Evolutionary conservation across 2,888 invertebrate species (phyloP).

Genomic region (Ochropleura leucogaster): DNA sequence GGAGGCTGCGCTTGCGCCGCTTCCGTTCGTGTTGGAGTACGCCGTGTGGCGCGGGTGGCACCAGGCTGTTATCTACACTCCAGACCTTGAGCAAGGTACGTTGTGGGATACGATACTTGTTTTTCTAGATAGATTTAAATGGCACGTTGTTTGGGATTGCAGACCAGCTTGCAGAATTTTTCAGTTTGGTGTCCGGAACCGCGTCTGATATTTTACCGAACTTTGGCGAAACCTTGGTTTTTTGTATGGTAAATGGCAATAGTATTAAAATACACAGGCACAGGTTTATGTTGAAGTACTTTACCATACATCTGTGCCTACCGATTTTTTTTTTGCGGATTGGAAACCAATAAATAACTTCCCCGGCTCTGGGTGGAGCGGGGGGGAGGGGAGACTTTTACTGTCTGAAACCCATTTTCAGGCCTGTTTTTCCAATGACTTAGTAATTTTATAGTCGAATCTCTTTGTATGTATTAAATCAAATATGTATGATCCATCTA

Average conservation of each 20-base stretch:
- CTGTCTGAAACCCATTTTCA: neutral
- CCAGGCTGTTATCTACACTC: conserved; percentile 86
- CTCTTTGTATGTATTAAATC: neutral
- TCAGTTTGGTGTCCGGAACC: neutral
- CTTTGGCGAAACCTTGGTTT: neutral
- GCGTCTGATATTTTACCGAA: neutral
- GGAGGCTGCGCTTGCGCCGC: conserved; percentile 67
- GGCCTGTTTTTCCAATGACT: neutral
- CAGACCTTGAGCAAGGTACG: conserved; percentile 78
- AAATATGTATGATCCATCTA: no score
- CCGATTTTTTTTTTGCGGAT: no score
- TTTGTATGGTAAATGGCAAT: neutral
- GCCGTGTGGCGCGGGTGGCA: conserved; percentile 90
- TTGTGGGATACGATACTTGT: neutral
- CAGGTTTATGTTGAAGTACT: neutral
- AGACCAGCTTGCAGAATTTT: neutral
- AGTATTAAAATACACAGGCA: neutral
- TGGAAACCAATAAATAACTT: no score
- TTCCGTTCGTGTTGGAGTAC: conserved; percentile 88
- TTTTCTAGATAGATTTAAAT: neutral
- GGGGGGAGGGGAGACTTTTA: no score
- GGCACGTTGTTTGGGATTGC: neutral
- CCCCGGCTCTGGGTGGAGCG: no score
- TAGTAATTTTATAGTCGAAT: neutral
- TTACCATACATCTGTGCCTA: neutral